These are phyloP conservation scores for Aleiodes leptofemur DNA, from an alignment of 2,888 invertebrate genomes.

Conservation along the genomic window DNA sequence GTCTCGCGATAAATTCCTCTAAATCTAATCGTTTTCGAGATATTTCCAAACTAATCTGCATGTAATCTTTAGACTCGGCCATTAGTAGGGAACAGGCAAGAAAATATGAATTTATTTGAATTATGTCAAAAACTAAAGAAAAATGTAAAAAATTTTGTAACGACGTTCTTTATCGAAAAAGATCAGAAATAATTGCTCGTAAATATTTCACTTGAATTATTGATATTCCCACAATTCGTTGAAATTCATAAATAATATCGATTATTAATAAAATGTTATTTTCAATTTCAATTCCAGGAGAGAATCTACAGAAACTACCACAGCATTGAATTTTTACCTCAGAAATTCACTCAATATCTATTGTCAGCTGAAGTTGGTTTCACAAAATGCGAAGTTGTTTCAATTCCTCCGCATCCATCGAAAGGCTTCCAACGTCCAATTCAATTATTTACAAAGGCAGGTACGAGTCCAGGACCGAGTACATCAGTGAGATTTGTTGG, in stretches of 20 bases:
- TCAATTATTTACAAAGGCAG: slow-evolving; percentile 76
- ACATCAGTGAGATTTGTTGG: slow-evolving; percentile 54
- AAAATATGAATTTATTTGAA: too few species aligned
- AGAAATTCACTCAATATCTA: slow-evolving; percentile 94
- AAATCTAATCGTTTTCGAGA: too few species aligned
- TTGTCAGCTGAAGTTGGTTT: slow-evolving; percentile 94
- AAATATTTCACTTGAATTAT: too few species aligned
- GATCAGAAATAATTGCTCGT: too few species aligned
- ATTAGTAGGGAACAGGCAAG: too few species aligned
- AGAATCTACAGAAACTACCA: slow-evolving; percentile 91
- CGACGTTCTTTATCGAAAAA: too few species aligned
- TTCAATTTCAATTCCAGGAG: slow-evolving; percentile 79
- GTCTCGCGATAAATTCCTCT: too few species aligned
- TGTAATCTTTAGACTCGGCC: neutral
- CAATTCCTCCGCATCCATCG: slow-evolving; percentile 87
- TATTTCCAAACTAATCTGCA: too few species aligned
- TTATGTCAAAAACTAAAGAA: neutral
- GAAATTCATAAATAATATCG: neutral
- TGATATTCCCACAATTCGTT: too few species aligned
- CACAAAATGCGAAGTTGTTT: slow-evolving; percentile 90
- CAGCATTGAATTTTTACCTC: slow-evolving; percentile 91
- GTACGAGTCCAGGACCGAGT: slow-evolving; percentile 44
- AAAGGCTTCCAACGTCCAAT: slow-evolving; percentile 93
- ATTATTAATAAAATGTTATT: too few species aligned
- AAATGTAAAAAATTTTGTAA: neutral